Base-by-base conservation (phyloP, 2,797 vertebrate genomes). In the Artibeus jamaicensis region DNA sequence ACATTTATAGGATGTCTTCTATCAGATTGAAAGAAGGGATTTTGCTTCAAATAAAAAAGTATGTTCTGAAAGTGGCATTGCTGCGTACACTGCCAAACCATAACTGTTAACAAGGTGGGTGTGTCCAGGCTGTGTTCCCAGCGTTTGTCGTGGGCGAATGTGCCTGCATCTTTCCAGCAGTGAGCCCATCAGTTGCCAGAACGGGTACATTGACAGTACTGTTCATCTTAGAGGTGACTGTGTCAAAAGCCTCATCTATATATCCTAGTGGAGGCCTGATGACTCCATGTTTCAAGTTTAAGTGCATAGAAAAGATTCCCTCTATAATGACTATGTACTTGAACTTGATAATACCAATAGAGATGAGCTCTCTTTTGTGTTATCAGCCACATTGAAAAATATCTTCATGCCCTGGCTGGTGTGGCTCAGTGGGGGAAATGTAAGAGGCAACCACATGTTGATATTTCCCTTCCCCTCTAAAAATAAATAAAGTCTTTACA, bases 21-120 rank as follows among this genome's bases (percentile, higher is more conserved):
- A 73, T 97, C 78, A 97, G 79, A 89, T 0, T 95, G 93, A 98
- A 86, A 92, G 96, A 97, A 98, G 98, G 97, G 39, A 89, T 90
- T 92, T 96, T 67, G 55, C 95, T 97, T 94, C 19, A 42, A 94
- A 89, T 97, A 89, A 89, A 89, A 95, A 94, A 77, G 26, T 93
- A 65, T 95, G 86, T 96, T 97, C 68, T 97, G 84, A 97, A 87
- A 90, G 70, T 96, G 65, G 57, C 90, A 84, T 93, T 89, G 74
- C 94, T 10, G 0, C 37, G 68, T 26, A 65, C 18, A 29, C 46
- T 71, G 4, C 76, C 34, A 57, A 79, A 70, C 57, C 7, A 0
- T 57, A 29, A 90, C 37, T 91, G 39, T 92, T 73, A 95, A 82
- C 70, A 73, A 68, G 84, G 55, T 97, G 91, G 26, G n/a, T 73